Conservation (phyloP, 2,888 invertebrate genomes). For the Acleris holmiana region DNA sequence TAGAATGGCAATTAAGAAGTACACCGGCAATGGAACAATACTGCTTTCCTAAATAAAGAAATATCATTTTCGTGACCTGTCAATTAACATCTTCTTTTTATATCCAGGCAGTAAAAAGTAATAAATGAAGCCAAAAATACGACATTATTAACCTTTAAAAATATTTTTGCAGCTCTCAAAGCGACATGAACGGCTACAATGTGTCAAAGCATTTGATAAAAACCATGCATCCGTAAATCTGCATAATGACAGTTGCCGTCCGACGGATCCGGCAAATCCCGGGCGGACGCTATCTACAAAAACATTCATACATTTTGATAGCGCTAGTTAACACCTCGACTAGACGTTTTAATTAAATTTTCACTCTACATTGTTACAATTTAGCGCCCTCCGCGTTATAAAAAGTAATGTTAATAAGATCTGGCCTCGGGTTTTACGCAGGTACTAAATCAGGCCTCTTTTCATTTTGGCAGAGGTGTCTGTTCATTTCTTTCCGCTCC, state of each 20-base stretch:
- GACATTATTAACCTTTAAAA: not conserved
- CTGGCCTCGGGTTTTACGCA: conserved; percentile 70
- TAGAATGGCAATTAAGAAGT: too few species aligned
- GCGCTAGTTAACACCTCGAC: conserved; percentile 72
- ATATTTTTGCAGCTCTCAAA: not conserved
- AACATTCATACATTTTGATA: conserved; percentile 65
- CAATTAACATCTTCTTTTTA: too few species aligned
- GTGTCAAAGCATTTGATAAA: conserved; percentile 22
- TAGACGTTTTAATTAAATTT: conserved; percentile 80
- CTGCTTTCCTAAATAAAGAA: too few species aligned
- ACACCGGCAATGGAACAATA: too few species aligned
- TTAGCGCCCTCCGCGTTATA: conserved; percentile 76
- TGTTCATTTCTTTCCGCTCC: conserved; percentile 74
- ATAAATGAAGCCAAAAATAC: too few species aligned
- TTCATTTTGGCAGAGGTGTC: conserved; percentile 77
- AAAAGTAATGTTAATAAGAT: conserved; percentile 83
- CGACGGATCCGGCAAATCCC: conserved; percentile 41
- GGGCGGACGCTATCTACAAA: conserved; percentile 43
- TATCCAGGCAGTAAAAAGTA: too few species aligned
- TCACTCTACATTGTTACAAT: conserved; percentile 77
- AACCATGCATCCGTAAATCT: conserved; percentile 28
- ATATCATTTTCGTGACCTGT: too few species aligned
- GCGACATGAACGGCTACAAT: not conserved
- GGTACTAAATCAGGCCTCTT: conserved; percentile 78
- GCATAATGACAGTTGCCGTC: conserved; percentile 24